phyloP scores from a whole-genome alignment of 2,797 vertebrate genomes.

The Babyrousa celebensis region DNA sequence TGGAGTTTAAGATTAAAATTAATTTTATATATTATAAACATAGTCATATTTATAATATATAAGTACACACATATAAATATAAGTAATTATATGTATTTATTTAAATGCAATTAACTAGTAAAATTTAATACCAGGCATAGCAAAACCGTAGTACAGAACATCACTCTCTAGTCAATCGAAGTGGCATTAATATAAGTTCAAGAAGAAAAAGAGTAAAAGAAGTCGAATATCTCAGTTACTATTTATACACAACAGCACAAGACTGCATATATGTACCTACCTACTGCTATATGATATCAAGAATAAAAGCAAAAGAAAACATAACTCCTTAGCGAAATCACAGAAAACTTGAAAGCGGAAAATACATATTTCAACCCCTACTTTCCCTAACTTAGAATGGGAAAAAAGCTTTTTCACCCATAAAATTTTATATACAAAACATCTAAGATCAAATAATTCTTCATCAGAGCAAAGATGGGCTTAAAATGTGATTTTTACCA shows the following conservation, averaged over 20 bases:
- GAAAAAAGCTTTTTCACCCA: slow-evolving; percentile 58
- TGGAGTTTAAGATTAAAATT: slow-evolving; percentile 58
- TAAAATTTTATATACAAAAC: slow-evolving; percentile 56
- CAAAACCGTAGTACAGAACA: slow-evolving; percentile 59
- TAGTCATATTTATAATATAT: slow-evolving; percentile 72
- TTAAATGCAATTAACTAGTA: slow-evolving; percentile 72
- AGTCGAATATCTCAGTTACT: neutral
- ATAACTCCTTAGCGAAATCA: slow-evolving; percentile 32
- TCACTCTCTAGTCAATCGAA: slow-evolving; percentile 60
- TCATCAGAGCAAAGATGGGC: slow-evolving; percentile 63
- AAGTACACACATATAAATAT: slow-evolving; percentile 71
- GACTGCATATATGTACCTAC: neutral
- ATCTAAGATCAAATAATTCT: slow-evolving; percentile 56
- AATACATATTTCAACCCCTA: neutral
- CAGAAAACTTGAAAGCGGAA: neutral
- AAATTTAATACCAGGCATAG: slow-evolving; percentile 64
- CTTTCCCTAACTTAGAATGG: slow-evolving; percentile 24
- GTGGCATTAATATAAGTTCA: neutral
- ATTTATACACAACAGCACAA: slow-evolving; percentile 56
- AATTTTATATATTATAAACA: slow-evolving; percentile 60
- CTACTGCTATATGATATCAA: neutral
- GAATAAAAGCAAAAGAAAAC: slow-evolving; percentile 38
- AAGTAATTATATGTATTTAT: slow-evolving; percentile 75
- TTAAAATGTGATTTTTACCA: slow-evolving; percentile 67
- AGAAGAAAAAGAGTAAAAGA: slow-evolving; percentile 57